These are phyloP conservation scores for Parus major DNA, from an alignment of 2,113 vertebrate genomes.

Conservation along the genomic window DNA sequence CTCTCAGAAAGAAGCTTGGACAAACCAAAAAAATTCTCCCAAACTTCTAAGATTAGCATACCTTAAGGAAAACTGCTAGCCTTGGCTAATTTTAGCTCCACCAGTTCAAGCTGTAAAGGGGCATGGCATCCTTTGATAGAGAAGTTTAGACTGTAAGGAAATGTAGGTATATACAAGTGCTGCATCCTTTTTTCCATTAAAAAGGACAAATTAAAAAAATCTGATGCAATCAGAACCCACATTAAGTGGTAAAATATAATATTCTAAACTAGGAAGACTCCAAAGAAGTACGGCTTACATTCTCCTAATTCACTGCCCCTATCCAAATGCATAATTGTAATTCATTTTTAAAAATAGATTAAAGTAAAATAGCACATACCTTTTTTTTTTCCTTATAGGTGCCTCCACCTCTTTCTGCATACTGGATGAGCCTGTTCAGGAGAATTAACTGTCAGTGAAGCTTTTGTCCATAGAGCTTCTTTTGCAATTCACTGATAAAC, in stretches of 20 bases:
- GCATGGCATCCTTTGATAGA: background rate
- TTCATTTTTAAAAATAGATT: accelerated
- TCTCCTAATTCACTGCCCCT: background rate
- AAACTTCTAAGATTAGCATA: background rate
- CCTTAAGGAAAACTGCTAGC: background rate
- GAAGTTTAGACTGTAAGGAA: background rate
- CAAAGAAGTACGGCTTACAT: background rate
- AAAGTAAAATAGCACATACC: background rate
- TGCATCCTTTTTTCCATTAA: background rate
- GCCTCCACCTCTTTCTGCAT: background rate
- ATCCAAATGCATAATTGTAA: background rate
- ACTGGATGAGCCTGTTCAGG: background rate
- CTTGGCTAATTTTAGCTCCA: background rate
- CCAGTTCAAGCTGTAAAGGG: background rate
- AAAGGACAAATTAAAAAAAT: background rate
- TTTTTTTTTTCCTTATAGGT: background rate
- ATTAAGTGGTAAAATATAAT: background rate
- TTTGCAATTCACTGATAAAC: background rate
- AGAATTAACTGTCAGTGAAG: background rate
- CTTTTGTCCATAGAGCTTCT: background rate
- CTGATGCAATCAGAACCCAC: background rate
- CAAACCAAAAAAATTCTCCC: background rate
- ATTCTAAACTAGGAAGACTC: background rate
- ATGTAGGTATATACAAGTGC: background rate
- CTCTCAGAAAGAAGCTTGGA: background rate